These are phyloP conservation scores for Calypte anna DNA, from an alignment of 2,113 vertebrate species.

Conservation along the genomic window DNA sequence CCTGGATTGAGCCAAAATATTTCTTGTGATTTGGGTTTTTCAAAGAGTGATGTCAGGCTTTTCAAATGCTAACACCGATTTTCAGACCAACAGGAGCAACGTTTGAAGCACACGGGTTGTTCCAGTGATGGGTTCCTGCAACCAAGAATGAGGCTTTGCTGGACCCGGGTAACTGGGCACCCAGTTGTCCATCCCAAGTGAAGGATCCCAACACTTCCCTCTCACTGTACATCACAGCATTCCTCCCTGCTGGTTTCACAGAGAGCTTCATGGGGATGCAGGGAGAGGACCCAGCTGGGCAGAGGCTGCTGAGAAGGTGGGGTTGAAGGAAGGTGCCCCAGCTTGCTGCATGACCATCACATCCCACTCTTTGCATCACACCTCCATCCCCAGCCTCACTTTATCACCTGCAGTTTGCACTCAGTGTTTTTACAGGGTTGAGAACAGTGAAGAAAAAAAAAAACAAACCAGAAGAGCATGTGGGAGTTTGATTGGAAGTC, in stretches of 20 bases:
- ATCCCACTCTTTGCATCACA: background rate
- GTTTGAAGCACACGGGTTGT: background rate
- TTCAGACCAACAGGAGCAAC: background rate
- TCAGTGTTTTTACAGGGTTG: background rate
- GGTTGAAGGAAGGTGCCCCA: too few species aligned
- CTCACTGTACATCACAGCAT: background rate
- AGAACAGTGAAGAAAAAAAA: background rate
- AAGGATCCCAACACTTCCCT: background rate
- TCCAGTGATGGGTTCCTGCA: background rate
- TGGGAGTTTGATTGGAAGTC: conserved; percentile 19
- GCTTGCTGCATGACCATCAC: accelerated
- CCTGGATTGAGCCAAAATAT: background rate
- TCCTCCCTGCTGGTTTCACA: background rate
- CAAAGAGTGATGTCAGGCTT: background rate
- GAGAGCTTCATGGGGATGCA: background rate
- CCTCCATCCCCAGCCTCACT: accelerated
- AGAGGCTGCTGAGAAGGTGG: background rate
- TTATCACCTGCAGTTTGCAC: background rate
- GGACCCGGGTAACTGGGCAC: background rate
- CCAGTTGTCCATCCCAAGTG: background rate
- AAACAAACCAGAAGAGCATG: background rate
- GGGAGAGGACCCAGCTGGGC: background rate
- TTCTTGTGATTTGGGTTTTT: background rate
- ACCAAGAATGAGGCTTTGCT: background rate
- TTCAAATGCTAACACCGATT: background rate